Evolutionary conservation across 2,888 invertebrate species (phyloP).

Genomic region (Pammene aurita): DNA sequence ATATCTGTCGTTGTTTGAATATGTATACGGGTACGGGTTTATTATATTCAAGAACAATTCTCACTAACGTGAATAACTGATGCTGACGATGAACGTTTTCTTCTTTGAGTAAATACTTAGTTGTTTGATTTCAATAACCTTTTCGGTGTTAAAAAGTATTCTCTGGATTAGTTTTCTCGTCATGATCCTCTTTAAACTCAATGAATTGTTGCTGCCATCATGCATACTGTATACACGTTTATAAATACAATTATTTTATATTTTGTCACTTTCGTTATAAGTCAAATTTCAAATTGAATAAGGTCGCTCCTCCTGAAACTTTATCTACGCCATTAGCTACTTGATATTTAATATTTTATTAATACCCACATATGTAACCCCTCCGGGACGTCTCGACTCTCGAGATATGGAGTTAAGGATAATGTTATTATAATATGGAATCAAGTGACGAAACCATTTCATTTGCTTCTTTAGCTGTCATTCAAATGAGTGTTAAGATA

Average conservation of each 20-base stretch:
- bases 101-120: background rate
- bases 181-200: too few relatives aligned
- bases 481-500: slow-evolving; percentile 7
- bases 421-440: slow-evolving; percentile 8
- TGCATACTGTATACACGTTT: too few relatives aligned
- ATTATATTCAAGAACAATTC: slow-evolving; percentile 41
- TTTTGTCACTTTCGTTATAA: too few relatives aligned
- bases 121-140: too few relatives aligned
- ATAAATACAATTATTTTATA: too few relatives aligned
- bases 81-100: background rate
- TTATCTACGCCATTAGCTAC: slow-evolving; percentile 10
- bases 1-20: slow-evolving; percentile 50
- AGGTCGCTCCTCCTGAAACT: slow-evolving; percentile 19
- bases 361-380: slow-evolving; percentile 17
- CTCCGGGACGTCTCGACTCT: too few relatives aligned
- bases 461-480: slow-evolving; percentile 11
- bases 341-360: slow-evolving; percentile 30
- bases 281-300: slow-evolving; percentile 3
- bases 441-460: slow-evolving; percentile 22
- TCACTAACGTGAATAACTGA: background rate
- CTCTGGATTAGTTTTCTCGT: too few relatives aligned
- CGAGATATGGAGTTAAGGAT: too few relatives aligned
- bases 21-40: slow-evolving; percentile 50
- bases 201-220: too few relatives aligned
- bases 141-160: too few relatives aligned